Conservation (phyloP, 2,113 vertebrate genomes). For the Rhinogobius similis region DNA sequence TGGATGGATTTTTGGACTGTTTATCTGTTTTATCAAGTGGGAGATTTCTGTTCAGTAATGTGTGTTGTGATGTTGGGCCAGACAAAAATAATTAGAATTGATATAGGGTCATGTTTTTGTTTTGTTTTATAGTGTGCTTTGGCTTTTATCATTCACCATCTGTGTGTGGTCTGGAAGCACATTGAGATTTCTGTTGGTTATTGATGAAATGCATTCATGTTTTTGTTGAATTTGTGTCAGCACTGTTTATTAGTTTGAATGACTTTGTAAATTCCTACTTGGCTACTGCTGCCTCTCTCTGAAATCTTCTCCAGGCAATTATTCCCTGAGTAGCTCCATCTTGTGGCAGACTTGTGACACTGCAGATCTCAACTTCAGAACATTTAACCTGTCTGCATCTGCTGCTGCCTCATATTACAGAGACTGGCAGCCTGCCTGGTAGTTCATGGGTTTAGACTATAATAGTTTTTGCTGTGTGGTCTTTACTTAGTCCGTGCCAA, state of each 20-base stretch:
- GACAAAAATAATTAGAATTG: not conserved
- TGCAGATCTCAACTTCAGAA: not conserved
- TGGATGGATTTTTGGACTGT: not conserved
- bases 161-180: not conserved
- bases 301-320: constrained; percentile 2
- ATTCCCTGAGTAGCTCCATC: constrained; percentile 38
- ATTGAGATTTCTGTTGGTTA: not conserved
- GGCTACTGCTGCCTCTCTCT: not conserved
- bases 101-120: not conserved
- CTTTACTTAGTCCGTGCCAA: constrained; percentile 17
- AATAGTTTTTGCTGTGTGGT: not conserved
- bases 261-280: constrained; percentile 16
- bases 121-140: not conserved
- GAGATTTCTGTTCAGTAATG: not conserved
- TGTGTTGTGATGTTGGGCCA: not conserved
- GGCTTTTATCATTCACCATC: not conserved
- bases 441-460: constrained; percentile 19
- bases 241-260: constrained; percentile 10
- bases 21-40: not conserved
- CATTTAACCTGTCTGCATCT: not conserved
- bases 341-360: constrained; percentile 27
- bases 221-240: constrained; percentile 16
- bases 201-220: not conserved
- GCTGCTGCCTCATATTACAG: constrained; percentile 8
- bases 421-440: not conserved